phyloP scores from a whole-genome alignment of 1,140 invertebrate species.

The Zaprionus tsacasi region DNA sequence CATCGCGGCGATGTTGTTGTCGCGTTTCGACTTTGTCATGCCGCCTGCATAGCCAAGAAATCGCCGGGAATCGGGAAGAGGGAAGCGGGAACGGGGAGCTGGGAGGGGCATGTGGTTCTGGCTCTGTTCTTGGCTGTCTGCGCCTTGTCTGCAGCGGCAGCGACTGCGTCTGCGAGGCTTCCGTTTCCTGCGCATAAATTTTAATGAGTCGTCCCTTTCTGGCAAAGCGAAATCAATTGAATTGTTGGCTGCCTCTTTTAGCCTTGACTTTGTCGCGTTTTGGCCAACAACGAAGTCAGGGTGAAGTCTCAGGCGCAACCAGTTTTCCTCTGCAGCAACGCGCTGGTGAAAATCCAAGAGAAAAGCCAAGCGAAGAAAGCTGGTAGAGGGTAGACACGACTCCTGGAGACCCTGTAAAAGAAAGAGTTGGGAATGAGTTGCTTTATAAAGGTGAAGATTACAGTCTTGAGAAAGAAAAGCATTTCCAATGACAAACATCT shows the following conservation, averaged over 20 bases:
- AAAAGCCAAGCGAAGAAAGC: neutral
- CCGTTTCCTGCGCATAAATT: conserved; percentile 82
- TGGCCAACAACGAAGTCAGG: conserved; percentile 58
- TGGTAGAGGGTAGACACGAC: neutral
- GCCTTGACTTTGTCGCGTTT: conserved; percentile 39
- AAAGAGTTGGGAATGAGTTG: neutral
- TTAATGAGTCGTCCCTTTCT: conserved; percentile 58
- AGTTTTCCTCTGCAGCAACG: conserved; percentile 27
- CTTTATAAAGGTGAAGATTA: too few relatives aligned
- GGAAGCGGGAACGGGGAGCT: neutral
- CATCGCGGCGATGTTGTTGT: conserved; percentile 17
- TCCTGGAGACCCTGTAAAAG: neutral
- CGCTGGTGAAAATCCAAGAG: neutral
- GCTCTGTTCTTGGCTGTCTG: conserved; percentile 48
- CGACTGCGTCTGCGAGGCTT: conserved; percentile 63
- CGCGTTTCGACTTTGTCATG: conserved; percentile 59
- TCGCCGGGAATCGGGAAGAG: neutral
- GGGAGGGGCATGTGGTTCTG: too few relatives aligned
- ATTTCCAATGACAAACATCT: too few relatives aligned
- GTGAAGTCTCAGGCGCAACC: conserved; percentile 59
- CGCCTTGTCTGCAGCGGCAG: conserved; percentile 46
- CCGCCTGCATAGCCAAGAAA: conserved; percentile 55
- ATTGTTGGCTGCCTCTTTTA: conserved; percentile 20
- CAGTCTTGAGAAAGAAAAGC: too few relatives aligned
- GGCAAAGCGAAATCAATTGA: conserved; percentile 62